phyloP scores from a whole-genome alignment of 2,888 invertebrate genomes.

The Balanococcus diminutus region DNA sequence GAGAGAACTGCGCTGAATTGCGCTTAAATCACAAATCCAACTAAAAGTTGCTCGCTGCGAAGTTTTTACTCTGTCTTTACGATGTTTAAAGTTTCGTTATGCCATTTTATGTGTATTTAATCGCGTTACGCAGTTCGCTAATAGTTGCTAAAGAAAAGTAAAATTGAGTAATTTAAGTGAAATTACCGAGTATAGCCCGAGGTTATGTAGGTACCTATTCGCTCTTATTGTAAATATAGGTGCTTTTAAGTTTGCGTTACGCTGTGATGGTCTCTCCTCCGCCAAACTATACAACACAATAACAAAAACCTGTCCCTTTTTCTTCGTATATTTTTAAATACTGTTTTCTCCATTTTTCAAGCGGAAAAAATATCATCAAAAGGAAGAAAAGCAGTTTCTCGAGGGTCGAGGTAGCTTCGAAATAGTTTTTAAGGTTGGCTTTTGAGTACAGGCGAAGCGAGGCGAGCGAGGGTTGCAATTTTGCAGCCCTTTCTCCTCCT shows the following conservation, averaged over 20 bases:
- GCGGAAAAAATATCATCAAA: neutral
- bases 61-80: neutral
- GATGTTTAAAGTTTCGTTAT: slow-evolving; percentile 24
- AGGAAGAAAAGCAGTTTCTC: neutral
- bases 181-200: neutral
- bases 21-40: slow-evolving; percentile 1
- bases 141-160: slow-evolving; percentile 23
- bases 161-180: slow-evolving; percentile 14
- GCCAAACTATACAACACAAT: neutral
- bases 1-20: neutral
- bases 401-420: neutral
- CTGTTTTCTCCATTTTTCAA: slow-evolving; percentile 5
- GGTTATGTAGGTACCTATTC: neutral
- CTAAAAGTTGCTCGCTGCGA: neutral
- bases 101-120: slow-evolving; percentile 23
- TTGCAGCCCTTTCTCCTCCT: no score
- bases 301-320: neutral
- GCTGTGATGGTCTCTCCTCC: neutral
- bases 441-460: neutral
- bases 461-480: neutral
- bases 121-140: slow-evolving; percentile 31
- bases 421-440: neutral
- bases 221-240: no score
- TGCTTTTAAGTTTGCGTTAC: no score
- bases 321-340: neutral